A percentile compares a stretch with the other conserved stretches of the same genome.
These are phyloP conservation scores for Novumbra hubbsi DNA, from an alignment of 2,797 vertebrate genomes.

Conservation along the genomic window DNA sequence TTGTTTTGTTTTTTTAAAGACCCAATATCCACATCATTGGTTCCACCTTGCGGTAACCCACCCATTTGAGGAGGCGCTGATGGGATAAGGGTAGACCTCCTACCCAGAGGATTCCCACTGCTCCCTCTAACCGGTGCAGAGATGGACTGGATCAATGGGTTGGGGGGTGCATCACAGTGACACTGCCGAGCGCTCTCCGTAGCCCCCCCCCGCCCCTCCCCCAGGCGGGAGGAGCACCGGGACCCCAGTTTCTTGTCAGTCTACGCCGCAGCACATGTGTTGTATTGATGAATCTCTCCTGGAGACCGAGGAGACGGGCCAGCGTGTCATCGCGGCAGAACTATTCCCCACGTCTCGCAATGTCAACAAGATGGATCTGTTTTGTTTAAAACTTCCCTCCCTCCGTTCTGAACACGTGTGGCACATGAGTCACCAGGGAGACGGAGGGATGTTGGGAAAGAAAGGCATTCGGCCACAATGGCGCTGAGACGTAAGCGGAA, in stretches of 20 bases:
- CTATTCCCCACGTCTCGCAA: constrained; percentile 42
- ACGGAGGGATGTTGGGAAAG: constrained; percentile 4
- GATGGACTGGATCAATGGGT: constrained; percentile 29
- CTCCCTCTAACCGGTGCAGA: constrained; percentile 5
- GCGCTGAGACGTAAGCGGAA: constrained; percentile 12
- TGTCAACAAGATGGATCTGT: constrained; percentile 64
- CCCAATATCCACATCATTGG: not conserved
- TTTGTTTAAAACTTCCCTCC: constrained; percentile 37
- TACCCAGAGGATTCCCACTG: not conserved
- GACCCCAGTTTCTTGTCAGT: constrained; percentile 49
- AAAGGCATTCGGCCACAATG: not conserved
- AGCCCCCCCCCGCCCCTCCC: not conserved
- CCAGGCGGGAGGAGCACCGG: constrained; percentile 20
- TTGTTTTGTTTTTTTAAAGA: too few species aligned
- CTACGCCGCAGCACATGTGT: constrained; percentile 45
- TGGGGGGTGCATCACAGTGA: constrained; percentile 23
- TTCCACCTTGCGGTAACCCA: not conserved
- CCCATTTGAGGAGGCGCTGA: not conserved
- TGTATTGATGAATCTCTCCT: constrained; percentile 62
- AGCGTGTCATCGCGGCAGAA: constrained; percentile 49
- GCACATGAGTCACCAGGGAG: constrained; percentile 10
- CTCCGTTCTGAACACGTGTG: constrained; percentile 7
- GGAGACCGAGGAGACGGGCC: constrained; percentile 48
- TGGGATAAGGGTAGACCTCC: not conserved
- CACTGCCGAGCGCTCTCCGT: constrained; percentile 17